A percentile compares a stretch with the other conserved stretches of the same genome.
Conservation (phyloP, 1,140 invertebrate species). For the Geopemphigus sp. region DNA sequence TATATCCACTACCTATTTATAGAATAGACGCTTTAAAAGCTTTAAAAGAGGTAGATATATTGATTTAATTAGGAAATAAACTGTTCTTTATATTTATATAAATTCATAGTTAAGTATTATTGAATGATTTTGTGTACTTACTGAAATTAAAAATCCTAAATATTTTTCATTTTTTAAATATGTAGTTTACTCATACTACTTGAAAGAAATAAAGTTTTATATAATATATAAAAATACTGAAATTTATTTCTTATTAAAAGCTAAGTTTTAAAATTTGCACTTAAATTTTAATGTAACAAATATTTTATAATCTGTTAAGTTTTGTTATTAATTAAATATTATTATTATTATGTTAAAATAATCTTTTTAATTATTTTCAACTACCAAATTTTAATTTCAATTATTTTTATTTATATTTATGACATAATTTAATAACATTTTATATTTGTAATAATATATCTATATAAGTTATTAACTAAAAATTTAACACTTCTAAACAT, state of each 20-base stretch:
- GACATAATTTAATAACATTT: too few relatives aligned
- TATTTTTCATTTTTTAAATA: background rate
- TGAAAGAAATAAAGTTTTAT: background rate
- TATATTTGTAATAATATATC: too few relatives aligned
- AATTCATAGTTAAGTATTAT: background rate
- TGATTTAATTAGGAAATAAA: background rate
- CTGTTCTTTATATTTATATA: background rate
- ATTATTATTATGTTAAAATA: too few relatives aligned
- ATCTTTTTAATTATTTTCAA: background rate
- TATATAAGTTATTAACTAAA: too few relatives aligned
- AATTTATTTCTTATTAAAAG: background rate
- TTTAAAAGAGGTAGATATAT: conserved; percentile 64
- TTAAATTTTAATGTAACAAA: background rate
- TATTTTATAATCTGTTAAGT: background rate
- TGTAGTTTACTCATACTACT: background rate
- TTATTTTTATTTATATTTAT: background rate
- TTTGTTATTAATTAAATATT: too few relatives aligned
- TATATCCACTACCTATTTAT: conserved; percentile 80
- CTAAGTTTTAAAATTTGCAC: background rate
- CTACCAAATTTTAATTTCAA: background rate
- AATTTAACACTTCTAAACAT: too few relatives aligned
- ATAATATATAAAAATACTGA: background rate
- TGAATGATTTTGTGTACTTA: background rate
- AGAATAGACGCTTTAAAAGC: conserved; percentile 80
- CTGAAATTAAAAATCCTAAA: background rate